phyloP scores from a whole-genome alignment of 2,888 invertebrate species.

The Diloba caeruleocephala region DNA sequence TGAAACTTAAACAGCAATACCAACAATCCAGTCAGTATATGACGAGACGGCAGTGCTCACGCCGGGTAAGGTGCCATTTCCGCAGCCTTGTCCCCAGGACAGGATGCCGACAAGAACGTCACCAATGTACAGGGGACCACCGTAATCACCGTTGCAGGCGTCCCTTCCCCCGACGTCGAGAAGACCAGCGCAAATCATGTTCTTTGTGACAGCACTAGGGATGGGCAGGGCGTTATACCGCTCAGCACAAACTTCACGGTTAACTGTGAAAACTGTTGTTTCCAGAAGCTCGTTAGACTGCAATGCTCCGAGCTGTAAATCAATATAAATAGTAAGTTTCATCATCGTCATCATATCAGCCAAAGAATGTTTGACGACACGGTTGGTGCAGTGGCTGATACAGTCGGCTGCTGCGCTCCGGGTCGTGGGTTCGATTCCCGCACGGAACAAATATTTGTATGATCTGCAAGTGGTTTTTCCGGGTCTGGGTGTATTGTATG shows the following conservation, averaged over 20 bases:
- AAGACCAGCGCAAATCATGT: constrained; percentile 75
- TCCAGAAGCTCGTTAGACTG: constrained; percentile 21
- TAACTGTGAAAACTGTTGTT: constrained; percentile 17
- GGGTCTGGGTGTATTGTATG: no score
- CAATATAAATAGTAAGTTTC: neutral
- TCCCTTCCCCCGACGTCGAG: constrained; percentile 62
- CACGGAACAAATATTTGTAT: no score
- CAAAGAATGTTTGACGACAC: no score
- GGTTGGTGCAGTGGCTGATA: no score
- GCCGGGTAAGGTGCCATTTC: constrained; percentile 75
- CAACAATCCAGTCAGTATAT: constrained; percentile 66
- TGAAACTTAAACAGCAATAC: constrained; percentile 35
- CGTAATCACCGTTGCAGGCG: constrained; percentile 80
- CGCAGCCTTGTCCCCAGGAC: constrained; percentile 84
- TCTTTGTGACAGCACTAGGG: constrained; percentile 56
- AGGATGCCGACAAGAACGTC: constrained; percentile 76
- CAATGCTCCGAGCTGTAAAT: constrained; percentile 27
- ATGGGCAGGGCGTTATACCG: constrained; percentile 20
- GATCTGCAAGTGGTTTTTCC: no score
- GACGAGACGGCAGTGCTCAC: constrained; percentile 78
- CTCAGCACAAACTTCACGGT: constrained; percentile 10
- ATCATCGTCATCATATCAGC: neutral
- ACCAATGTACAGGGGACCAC: constrained; percentile 80
- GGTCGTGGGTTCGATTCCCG: no score
- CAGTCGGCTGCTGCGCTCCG: no score